Base-by-base conservation (phyloP, 2,888 invertebrate species). In the Rotaria magnacalcarata region DNA sequence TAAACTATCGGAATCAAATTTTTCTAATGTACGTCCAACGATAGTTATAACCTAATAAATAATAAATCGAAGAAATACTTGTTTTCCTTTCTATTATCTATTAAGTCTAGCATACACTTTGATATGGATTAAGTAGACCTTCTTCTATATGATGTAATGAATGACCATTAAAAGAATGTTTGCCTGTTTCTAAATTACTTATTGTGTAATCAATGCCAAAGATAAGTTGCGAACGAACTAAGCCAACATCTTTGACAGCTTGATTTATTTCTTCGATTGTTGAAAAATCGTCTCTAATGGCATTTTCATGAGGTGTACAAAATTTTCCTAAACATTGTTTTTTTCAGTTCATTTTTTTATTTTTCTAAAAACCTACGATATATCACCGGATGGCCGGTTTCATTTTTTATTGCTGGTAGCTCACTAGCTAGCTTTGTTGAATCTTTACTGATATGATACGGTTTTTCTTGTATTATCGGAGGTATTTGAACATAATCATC, bases 11-110 rank as follows among this genome's bases (percentile, higher is more conserved):
- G 91, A 90, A 85, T 91, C 91, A 88, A 92, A 92, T 3, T 91
- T 90, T 60, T 91, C 90, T 84, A 92, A 88, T 0, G 92, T 91
- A 85, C 91, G 90, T 56, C 92, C 92, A 84, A 92, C 89, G 21
- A 91, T 91, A 67, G 90, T 89, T 54, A 92, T 91, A n/a, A 92
- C 92, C 89, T 91, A 80, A 24, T 4, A 5, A 2, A 34, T 34
- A 67, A 67, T 5, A 16, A 52, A 52, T 16, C 27, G 16, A 34
- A 34, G 16, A 34, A 34, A 27, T 4, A 16, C 0, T 34, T 67
- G 16, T 34, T 67, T 16, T 5, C 2, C 85, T 91, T 34, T 27
- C 3, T 11, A 14, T 60, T n/a, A 27, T 34, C 5, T 4, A 19
- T 34, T 19, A 67, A 34, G 14, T 19, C 14, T 16, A 34, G 34